Evolutionary conservation across 2,797 vertebrate genomes (phyloP), one percentile per base, ranked within the genome.

Genomic region (Artibeus lituratus): DNA sequence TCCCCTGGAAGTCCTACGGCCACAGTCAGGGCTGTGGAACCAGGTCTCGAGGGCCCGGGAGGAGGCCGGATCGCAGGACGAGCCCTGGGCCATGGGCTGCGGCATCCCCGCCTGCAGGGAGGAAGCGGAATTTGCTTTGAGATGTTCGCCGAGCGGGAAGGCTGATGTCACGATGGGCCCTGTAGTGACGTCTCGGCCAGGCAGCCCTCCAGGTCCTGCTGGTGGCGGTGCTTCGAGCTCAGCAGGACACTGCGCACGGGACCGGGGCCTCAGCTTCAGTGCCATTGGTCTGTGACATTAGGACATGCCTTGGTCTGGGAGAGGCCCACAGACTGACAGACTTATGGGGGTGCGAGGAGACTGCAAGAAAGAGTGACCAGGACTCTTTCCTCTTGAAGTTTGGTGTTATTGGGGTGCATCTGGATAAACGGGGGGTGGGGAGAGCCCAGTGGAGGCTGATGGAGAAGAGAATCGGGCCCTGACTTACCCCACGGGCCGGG

Each of bases 41-140:
- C 24, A 2, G 39, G 29, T 15, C 51, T 26, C 1, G 4, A 0
- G 15, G 32, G 9, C 37, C 44, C 0, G 12, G 16, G 22, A 59
- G 19, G 49, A 70, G 49, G 4, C 62, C 24, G 49, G 74, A 10
- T 53, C 32, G 35, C 12, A 5, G 49, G 53, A 16, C 15, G 5
- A 7, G 32, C 73, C 29, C 59, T 39, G n/a, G 12, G 35, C 18
- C 10, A 21, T 14, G 18, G 42, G 39, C 24, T 42, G 24, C 18
- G 26, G 29, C 21, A 29, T 22, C 37, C 82, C 39, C 51, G 83
- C 18, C 35, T 67, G 26, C 16, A 4, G 57, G 19, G 18, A 44
- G 5, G n/a, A 74, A 70, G 55, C 0, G 24, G 49, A 53, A 59
- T 59, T 91, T 49, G 65, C 74, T 55, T 59, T 44, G 82, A 47